A percentile compares a stretch with the other conserved stretches of the same genome.
Evolutionary conservation across 2,797 vertebrate species (phyloP).

Genomic region (Micromesistius poutassou): DNA sequence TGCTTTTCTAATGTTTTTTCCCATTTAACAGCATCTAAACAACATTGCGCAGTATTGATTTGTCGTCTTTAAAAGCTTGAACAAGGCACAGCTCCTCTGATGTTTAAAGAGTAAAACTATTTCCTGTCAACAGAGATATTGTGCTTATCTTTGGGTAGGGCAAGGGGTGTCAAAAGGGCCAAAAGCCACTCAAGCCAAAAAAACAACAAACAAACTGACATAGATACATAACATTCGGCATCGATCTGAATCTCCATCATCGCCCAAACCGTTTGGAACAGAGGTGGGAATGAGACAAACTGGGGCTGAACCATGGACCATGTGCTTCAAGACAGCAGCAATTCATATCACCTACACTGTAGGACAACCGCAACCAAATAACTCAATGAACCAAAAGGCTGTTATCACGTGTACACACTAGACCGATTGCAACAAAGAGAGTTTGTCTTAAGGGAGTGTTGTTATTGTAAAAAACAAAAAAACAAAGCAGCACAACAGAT

Average conservation of each 20-base stretch:
- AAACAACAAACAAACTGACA: constrained; percentile 29
- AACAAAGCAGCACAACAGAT: constrained; percentile 51
- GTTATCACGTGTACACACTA: neutral
- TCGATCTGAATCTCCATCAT: neutral
- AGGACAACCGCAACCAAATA: neutral
- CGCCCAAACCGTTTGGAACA: neutral
- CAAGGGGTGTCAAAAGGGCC: constrained; percentile 53
- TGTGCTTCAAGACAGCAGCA: constrained; percentile 16
- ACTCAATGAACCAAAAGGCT: neutral
- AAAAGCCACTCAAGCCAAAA: constrained; percentile 51
- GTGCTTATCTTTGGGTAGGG: constrained; percentile 64
- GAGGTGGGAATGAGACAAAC: constrained; percentile 1
- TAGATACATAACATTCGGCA: constrained; percentile 5
- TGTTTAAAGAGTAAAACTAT: constrained; percentile 27
- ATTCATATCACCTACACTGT: neutral
- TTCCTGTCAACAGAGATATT: constrained; percentile 37
- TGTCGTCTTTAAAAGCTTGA: constrained; percentile 11
- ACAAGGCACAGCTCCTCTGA: constrained; percentile 58
- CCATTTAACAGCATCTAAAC: neutral
- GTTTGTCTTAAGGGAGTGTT: neutral
- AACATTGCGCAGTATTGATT: constrained; percentile 8
- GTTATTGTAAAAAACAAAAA: constrained; percentile 6
- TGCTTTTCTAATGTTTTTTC: neutral
- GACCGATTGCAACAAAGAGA: neutral
- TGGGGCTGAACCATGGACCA: constrained; percentile 7